Conservation (phyloP, 2,797 vertebrate genomes). For the Adelosebastes latens region DNA sequence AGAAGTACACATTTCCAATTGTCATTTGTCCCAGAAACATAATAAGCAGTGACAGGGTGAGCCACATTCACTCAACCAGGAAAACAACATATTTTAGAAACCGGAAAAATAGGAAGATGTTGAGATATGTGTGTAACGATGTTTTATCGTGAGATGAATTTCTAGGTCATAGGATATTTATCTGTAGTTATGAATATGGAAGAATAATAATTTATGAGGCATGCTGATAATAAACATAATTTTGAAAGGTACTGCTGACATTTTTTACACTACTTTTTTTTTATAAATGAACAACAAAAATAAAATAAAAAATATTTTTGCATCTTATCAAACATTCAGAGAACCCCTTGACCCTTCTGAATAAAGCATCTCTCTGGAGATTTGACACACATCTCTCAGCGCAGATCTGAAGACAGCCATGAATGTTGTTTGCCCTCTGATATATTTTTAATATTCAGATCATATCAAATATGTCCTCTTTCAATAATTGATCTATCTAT, state of each 20-base stretch:
- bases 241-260: constrained; percentile 68
- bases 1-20: constrained; percentile 40
- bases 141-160: constrained; percentile 59
- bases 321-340: constrained; percentile 74
- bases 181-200: constrained; percentile 71
- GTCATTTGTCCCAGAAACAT: constrained; percentile 56
- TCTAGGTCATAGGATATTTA: constrained; percentile 69
- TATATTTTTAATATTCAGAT: constrained; percentile 84
- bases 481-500: constrained; percentile 81
- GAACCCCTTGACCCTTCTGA: constrained; percentile 77
- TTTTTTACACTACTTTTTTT: constrained; percentile 38
- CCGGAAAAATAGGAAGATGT: constrained; percentile 22
- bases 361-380: constrained; percentile 78
- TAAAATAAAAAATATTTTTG: constrained; percentile 56
- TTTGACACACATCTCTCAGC: constrained; percentile 80
- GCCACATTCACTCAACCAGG: constrained; percentile 46
- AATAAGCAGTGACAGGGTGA: constrained; percentile 57
- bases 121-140: constrained; percentile 44
- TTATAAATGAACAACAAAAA: constrained; percentile 62
- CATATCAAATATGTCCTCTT: constrained; percentile 77
- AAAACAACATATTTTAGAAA: constrained; percentile 52
- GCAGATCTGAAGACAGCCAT: constrained; percentile 76
- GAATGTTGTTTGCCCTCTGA: constrained; percentile 80
- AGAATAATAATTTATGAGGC: constrained; percentile 60
- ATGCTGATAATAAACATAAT: constrained; percentile 63